phyloP scores from a whole-genome alignment of 1,140 invertebrate species.

The Drosophila truncata region DNA sequence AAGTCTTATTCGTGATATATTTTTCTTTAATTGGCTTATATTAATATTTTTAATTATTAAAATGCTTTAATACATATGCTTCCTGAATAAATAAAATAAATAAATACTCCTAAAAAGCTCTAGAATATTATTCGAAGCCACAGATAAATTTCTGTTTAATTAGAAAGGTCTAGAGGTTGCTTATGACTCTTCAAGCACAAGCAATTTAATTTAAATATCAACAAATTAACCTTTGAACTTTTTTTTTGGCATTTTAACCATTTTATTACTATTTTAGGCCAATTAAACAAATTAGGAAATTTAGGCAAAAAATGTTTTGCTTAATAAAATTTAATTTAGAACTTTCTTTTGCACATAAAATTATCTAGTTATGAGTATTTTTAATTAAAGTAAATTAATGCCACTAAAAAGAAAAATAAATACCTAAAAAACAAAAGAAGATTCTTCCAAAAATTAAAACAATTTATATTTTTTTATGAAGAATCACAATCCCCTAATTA shows the following conservation, averaged over 20 bases:
- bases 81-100: too few species aligned
- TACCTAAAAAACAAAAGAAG: too few species aligned
- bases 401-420: too few species aligned
- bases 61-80: too few species aligned
- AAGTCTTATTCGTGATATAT: background rate
- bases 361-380: too few species aligned
- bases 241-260: background rate
- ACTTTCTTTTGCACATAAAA: background rate
- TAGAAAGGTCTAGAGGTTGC: background rate
- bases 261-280: background rate
- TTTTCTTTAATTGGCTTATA: background rate
- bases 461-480: too few species aligned
- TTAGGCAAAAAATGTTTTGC: background rate
- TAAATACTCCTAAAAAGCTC: background rate
- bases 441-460: too few species aligned
- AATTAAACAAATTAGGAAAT: background rate
- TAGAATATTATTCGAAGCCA: background rate
- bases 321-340: background rate
- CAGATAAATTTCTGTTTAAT: background rate
- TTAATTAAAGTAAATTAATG: too few species aligned
- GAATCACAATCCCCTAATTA: too few species aligned
- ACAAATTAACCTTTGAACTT: background rate
- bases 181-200: background rate
- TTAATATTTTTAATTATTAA: too few species aligned
- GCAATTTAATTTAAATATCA: background rate